These are phyloP conservation scores for Acanthisitta chloris DNA, from an alignment of 2,113 vertebrate genomes.

Conservation along the genomic window DNA sequence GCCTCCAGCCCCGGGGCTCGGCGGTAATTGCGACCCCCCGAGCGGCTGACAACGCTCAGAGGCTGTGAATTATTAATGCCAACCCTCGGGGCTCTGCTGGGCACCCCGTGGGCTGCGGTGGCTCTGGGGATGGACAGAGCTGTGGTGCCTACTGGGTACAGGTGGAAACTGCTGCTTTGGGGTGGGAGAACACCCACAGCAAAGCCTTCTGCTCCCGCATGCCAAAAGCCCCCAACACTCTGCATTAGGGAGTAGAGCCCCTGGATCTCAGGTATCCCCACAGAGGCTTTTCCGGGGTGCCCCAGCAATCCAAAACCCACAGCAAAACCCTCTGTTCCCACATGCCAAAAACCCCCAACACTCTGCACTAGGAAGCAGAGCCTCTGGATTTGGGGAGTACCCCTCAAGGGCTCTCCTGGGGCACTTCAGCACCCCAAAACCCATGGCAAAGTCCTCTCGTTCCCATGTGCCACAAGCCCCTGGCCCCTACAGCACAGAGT, in stretches of 20 bases:
- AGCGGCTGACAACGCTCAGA: not conserved
- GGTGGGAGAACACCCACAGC: rapidly evolving
- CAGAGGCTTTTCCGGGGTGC: not conserved
- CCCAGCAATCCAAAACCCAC: not conserved
- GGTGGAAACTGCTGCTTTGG: not conserved
- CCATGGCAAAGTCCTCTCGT: no score
- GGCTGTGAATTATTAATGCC: not conserved
- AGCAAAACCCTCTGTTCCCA: not conserved
- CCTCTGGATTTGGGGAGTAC: no score
- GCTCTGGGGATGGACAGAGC: rapidly evolving
- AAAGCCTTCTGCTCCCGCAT: not conserved
- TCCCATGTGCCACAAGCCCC: not conserved
- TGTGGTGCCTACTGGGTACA: rapidly evolving
- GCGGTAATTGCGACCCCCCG: not conserved
- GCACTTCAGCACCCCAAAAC: not conserved
- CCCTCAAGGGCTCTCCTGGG: not conserved
- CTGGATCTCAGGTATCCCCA: no score
- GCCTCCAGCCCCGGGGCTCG: not conserved
- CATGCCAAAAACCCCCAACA: rapidly evolving
- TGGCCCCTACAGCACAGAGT: not conserved
- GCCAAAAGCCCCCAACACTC: rapidly evolving
- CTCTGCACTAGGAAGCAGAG: rapidly evolving
- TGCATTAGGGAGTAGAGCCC: rapidly evolving
- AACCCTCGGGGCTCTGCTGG: rapidly evolving
- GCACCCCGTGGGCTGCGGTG: rapidly evolving